These are phyloP conservation scores for Amorpha juglandis DNA, from an alignment of 2,888 invertebrate genomes.

Conservation along the genomic window DNA sequence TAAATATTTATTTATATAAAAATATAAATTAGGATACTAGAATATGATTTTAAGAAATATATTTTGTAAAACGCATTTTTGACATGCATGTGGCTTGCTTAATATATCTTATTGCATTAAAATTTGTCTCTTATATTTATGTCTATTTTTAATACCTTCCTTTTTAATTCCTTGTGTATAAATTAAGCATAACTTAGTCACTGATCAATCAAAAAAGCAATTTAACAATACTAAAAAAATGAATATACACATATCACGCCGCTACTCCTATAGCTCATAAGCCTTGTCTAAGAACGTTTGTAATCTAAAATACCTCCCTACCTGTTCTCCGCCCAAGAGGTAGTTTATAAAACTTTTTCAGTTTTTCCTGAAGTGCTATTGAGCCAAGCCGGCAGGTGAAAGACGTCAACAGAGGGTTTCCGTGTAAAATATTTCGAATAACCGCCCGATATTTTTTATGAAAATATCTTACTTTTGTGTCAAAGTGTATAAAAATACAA, in stretches of 20 bases:
- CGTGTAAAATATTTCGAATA: slow-evolving; percentile 46
- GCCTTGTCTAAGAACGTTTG: slow-evolving; percentile 45
- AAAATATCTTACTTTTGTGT: slow-evolving; percentile 38
- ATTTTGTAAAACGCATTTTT: too few species aligned
- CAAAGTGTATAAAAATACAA: slow-evolving; percentile 20
- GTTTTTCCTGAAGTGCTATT: slow-evolving; percentile 53
- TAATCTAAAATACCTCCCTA: slow-evolving; percentile 43
- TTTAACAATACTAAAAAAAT: background rate
- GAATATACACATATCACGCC: background rate
- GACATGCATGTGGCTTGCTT: too few species aligned
- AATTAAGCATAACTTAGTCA: too few species aligned
- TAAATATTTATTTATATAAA: too few species aligned
- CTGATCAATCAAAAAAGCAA: too few species aligned
- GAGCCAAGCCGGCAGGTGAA: slow-evolving; percentile 52
- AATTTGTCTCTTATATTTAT: too few species aligned
- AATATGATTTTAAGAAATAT: too few species aligned
- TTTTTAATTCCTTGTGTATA: too few species aligned
- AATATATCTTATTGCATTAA: too few species aligned
- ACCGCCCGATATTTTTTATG: slow-evolving; percentile 41
- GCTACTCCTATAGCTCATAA: slow-evolving; percentile 14
- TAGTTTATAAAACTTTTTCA: slow-evolving; percentile 53
- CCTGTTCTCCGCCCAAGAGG: slow-evolving; percentile 35
- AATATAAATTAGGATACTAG: too few species aligned
- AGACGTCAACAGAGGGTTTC: slow-evolving; percentile 43
- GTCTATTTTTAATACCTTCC: too few species aligned